Percentiles rank a stretch among this genome's conserved stretches.
These are phyloP conservation scores for Dreissena rostriformis DNA, from an alignment of 1,140 invertebrate species.

Conservation along the genomic window DNA sequence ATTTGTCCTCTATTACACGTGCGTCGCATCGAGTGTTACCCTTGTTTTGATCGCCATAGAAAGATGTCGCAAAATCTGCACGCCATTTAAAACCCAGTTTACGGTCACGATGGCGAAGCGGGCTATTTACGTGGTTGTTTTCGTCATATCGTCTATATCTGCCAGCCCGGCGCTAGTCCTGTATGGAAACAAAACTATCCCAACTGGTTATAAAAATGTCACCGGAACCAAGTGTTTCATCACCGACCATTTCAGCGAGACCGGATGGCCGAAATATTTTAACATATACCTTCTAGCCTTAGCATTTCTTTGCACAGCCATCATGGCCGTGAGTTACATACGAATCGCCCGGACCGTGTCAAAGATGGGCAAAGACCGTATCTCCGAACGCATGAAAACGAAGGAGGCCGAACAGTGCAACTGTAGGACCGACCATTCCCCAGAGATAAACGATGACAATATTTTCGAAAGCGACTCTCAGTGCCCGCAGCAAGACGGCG, in stretches of 20 bases:
- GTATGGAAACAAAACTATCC: constrained; percentile 29
- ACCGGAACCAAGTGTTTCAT: constrained; percentile 42
- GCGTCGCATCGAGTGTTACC: constrained; percentile 64
- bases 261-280: constrained; percentile 32
- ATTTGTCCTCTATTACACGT: constrained; percentile 65
- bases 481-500: neutral
- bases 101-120: constrained; percentile 45
- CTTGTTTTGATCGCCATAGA: constrained; percentile 71
- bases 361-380: constrained; percentile 36
- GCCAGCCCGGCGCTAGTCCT: constrained; percentile 32
- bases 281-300: constrained; percentile 45
- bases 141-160: constrained; percentile 24
- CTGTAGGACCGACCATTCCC: neutral
- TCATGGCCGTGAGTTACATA: constrained; percentile 38
- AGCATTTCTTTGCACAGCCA: constrained; percentile 27
- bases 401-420: constrained; percentile 11
- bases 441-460: neutral
- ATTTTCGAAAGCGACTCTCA: neutral
- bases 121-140: constrained; percentile 33
- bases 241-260: constrained; percentile 13
- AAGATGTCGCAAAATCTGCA: constrained; percentile 67
- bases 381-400: constrained; percentile 10
- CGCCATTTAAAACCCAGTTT: constrained; percentile 65
- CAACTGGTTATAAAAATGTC: constrained; percentile 2
- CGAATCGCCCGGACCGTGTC: constrained; percentile 44